Evolutionary conservation across 64 coral and sea anemone genomes (phyloP).

Genomic region (Pocillopora damicornis): DNA sequence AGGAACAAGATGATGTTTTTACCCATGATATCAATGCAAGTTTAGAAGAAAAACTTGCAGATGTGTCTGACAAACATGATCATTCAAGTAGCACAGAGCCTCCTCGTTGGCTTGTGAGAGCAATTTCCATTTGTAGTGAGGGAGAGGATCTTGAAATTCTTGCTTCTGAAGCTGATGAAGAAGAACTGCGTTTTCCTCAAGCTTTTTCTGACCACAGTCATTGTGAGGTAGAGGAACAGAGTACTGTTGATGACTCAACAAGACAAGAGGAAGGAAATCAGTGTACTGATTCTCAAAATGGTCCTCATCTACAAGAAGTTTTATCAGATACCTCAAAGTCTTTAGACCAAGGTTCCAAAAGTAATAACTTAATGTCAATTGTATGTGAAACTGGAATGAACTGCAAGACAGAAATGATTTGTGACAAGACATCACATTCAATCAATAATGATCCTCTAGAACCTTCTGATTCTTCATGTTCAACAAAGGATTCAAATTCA

Average conservation of each 20-base stretch:
- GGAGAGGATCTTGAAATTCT: constrained; percentile 90
- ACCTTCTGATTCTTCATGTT: not conserved
- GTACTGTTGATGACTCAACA: not conserved
- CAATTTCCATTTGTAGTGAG: constrained; percentile 95
- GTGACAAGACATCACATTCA: not conserved
- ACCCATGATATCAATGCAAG: not conserved
- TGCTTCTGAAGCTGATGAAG: constrained; percentile 76
- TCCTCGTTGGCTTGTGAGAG: constrained; percentile 78
- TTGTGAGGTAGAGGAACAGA: not conserved
- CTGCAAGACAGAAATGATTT: not conserved
- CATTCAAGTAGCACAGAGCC: not conserved
- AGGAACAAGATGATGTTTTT: constrained; percentile 69
- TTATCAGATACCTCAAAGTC: not conserved
- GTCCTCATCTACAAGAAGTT: not conserved
- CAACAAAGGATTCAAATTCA: not conserved
- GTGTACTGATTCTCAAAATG: not conserved
- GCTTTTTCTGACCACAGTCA: constrained; percentile 62
- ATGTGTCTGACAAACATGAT: constrained; percentile 33
- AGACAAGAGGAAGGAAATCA: not conserved
- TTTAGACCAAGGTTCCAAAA: not conserved
- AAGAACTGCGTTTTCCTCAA: constrained; percentile 68
- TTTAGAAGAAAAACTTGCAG: constrained; percentile 15
- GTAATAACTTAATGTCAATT: not conserved
- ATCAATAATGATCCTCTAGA: not conserved
- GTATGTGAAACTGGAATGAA: not conserved